Conservation (phyloP, 2,797 vertebrate species). For the Acanthornis magna region DNA sequence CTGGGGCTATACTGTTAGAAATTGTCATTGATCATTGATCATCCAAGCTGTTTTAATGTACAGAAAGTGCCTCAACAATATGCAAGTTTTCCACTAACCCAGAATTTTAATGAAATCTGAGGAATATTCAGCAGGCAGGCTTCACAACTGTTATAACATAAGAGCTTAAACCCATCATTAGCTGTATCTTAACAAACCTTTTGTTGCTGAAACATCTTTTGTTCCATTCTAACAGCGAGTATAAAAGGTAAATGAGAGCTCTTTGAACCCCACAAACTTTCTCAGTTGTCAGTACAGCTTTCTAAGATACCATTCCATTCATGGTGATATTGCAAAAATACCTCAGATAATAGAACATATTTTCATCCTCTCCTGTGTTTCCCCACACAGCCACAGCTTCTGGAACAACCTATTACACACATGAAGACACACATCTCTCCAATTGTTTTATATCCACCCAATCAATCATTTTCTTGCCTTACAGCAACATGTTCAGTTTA, state of each 20-base stretch:
- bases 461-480: slow-evolving; percentile 46
- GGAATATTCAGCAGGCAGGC: background rate
- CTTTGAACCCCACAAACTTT: background rate
- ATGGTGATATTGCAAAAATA: background rate
- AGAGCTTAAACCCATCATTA: background rate
- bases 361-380: background rate
- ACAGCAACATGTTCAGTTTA: background rate
- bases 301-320: background rate
- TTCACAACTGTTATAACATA: background rate
- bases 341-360: background rate
- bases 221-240: background rate
- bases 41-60: background rate
- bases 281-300: background rate
- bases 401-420: slow-evolving; percentile 39
- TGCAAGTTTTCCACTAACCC: background rate
- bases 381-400: background rate
- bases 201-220: background rate
- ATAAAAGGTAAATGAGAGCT: accelerated
- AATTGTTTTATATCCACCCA: slow-evolving; percentile 16
- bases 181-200: background rate
- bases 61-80: background rate
- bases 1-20: background rate
- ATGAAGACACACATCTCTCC: slow-evolving; percentile 37
- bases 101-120: background rate
- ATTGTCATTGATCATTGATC: too few relatives aligned